These are phyloP conservation scores for Drosophila burlai DNA, from an alignment of 1,140 invertebrate species.

Conservation along the genomic window DNA sequence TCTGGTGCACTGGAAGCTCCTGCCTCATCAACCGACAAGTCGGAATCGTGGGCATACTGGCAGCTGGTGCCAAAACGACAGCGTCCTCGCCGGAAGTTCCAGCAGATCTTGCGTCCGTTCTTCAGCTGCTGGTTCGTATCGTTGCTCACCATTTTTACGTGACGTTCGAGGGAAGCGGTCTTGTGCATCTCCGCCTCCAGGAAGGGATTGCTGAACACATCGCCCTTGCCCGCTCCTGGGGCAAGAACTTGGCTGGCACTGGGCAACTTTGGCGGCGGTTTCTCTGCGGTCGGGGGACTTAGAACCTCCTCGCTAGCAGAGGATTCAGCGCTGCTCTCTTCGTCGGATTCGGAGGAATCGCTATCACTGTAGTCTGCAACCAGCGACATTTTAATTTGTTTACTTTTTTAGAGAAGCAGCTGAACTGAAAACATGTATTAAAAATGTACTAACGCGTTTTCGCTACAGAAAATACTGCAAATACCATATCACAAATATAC, in stretches of 20 bases:
- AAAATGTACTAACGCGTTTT: conserved; percentile 25
- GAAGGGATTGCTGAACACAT: conserved; percentile 95
- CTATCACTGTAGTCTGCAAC: conserved; percentile 76
- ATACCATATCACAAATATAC: background rate
- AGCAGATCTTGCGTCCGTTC: conserved; percentile 96
- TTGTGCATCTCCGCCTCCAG: conserved; percentile 95
- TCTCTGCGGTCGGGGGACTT: conserved; percentile 28
- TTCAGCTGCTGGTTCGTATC: conserved; percentile 91
- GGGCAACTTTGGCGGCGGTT: conserved; percentile 45
- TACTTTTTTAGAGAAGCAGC: conserved; percentile 23
- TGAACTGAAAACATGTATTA: background rate
- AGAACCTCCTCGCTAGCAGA: conserved; percentile 28
- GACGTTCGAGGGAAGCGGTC: conserved; percentile 94
- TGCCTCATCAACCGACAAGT: conserved; percentile 86
- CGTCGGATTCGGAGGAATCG: conserved; percentile 70
- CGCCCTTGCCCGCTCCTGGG: conserved; percentile 60
- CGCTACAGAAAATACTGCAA: background rate
- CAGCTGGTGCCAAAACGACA: conserved; percentile 97
- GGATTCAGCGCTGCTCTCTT: conserved; percentile 37
- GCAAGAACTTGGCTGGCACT: conserved; percentile 64
- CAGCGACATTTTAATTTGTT: conserved; percentile 59
- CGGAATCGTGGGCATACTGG: conserved; percentile 96
- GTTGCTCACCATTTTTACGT: conserved; percentile 95
- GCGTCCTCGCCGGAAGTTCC: conserved; percentile 95
- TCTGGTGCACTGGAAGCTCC: conserved; percentile 9